Evolutionary conservation across 2,113 vertebrate genomes (phyloP), one percentile per base, ranked within the genome.

Genomic region (Crypturellus undulatus): DNA sequence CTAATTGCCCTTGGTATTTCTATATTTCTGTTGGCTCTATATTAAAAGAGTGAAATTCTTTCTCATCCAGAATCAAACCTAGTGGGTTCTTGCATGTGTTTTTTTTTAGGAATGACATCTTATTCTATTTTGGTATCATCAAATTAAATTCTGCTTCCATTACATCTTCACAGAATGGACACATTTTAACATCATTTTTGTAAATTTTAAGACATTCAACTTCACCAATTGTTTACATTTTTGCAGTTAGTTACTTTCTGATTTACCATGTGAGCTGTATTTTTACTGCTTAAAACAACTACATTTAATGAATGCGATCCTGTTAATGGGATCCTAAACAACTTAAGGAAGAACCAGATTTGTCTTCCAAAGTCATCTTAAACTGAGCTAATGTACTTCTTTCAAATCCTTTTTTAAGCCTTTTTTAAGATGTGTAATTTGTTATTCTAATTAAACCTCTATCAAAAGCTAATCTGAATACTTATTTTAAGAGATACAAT

Each of bases 31-130:
- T 10, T 49, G 20, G 5, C 3, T 79, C 63, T 73, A 6, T 72
- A 47, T 34, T 14, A 47, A 1, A 20, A 6, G 54, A 12, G 9
- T 6, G 22, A 8, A 65, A 26, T 3, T 15, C 26, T 60, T 56
- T 3, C 11, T 42, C 21, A 51, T 36, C 6, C 14, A 56, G 49
- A 52, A 52, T 68, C 11, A 87, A 45, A 14, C 38, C 1, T 18
- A 54, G 1, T 12, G 6, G 28, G 70, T 5, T 70, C 84, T 54
- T 63, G 12, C 5, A 70, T 4, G 0, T 0, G 38, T 3, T 4
- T 42, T 22, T 22, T 63, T 58, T 9, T 15, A 18, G 59, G 6
- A 42, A 18, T 62, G 54, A 0, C 8, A 22, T n/a, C 67, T 3
- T 3, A n/a, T 70, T 73, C 47, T 84, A 62, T 3, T 65, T 85